These are phyloP conservation scores for Batillaria attramentaria DNA, from an alignment of 1,140 invertebrate species.

Conservation along the genomic window DNA sequence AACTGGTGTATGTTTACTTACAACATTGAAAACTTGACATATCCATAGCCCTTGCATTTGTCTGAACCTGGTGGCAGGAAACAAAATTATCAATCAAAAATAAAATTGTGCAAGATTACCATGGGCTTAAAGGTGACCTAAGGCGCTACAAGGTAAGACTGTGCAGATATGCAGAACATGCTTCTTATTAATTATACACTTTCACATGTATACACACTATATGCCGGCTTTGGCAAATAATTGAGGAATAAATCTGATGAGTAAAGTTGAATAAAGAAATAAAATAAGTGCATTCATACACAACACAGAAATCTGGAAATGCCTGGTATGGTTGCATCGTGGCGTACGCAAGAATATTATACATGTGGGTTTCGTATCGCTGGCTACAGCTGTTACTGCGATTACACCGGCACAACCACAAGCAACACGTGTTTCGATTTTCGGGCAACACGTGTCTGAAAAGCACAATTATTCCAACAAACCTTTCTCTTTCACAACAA, in stretches of 20 bases:
- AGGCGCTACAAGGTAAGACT: too few species aligned
- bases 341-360: not conserved
- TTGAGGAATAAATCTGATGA: too few species aligned
- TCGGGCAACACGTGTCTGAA: not conserved
- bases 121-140: too few species aligned
- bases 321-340: too few species aligned
- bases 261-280: not conserved
- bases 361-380: not conserved
- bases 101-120: not conserved
- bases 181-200: not conserved
- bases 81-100: conserved; percentile 6
- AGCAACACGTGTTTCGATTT: not conserved
- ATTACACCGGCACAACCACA: too few species aligned
- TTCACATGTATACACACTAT: not conserved
- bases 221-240: not conserved
- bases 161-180: too few species aligned
- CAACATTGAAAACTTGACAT: conserved; percentile 56
- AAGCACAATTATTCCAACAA: not conserved
- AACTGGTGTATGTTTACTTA: conserved; percentile 43
- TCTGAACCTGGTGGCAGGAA: conserved; percentile 48
- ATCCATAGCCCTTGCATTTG: conserved; percentile 54
- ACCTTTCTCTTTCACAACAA: conserved; percentile 62
- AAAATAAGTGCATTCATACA: not conserved
- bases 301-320: not conserved
- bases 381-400: not conserved